Evolutionary conservation across 2,888 invertebrate genomes (phyloP), one percentile per base, ranked within the genome.

Genomic region (Notodonta ziczac): DNA sequence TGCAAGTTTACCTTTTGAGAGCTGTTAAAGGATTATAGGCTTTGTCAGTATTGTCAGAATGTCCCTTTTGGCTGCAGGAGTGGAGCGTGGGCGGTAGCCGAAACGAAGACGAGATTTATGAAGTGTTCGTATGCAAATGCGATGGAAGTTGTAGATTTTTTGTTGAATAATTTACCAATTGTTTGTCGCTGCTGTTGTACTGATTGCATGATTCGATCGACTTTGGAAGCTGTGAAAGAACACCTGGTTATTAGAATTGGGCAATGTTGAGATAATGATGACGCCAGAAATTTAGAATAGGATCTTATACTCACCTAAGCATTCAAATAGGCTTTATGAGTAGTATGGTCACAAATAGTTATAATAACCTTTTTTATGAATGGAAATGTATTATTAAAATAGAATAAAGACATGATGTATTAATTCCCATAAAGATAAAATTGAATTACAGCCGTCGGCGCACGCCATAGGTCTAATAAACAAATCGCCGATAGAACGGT

Each of bases 91-190:
- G 87, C 67, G 68, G 73, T 66, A 71, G 70, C 70, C 60, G 66
- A 72, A 80, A 80, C 76, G 81, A 79, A 77, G 81, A 82, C 77
- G 79, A 81, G 79, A 44, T 84, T 83, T 86, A 86, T 87, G 81
- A 83, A 88, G 87, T 85, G 85, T 77, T 77, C 78, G 79, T 84
- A 89, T 88, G 87, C 79, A 85, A 88, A 89, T 88, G 78, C 65
- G 63, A 55, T 55, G 55, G 52, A 62, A 42, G 63, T 53, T 64
- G 69, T 65, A 44, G 66, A 67, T 57, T 61, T 70, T 82, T 78
- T 79, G 77, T 77, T 71, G 70, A 77, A 75, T 79, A 75, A 77
- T 74, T 76, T 74, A 74, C 72, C 72, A 70, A 66, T 69, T 70
- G 63, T 76, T 76, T 73, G 72, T 70, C 74, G 71, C 78, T 76